These are phyloP conservation scores for Xanthia togata DNA, from an alignment of 2,888 invertebrate species.

Conservation along the genomic window DNA sequence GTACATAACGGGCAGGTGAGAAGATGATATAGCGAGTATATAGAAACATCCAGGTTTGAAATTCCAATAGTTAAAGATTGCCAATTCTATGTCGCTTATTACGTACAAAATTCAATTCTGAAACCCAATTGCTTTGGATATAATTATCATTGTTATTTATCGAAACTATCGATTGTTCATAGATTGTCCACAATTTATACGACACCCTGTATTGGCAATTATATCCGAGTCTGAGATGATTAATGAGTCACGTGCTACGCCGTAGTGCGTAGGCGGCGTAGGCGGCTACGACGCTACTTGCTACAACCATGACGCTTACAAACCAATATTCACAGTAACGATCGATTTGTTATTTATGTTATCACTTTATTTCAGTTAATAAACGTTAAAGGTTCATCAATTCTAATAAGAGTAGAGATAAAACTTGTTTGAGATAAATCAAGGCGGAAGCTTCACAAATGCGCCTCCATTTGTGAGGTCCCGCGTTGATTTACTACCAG, in stretches of 20 bases:
- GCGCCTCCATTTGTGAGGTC: background rate
- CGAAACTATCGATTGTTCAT: conserved; percentile 35
- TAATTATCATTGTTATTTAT: conserved; percentile 27
- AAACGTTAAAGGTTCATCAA: background rate
- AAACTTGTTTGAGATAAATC: background rate
- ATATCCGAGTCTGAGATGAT: conserved; percentile 43
- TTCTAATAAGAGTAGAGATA: background rate
- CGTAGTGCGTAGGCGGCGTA: conserved; percentile 43
- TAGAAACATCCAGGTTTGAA: background rate
- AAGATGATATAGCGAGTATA: background rate
- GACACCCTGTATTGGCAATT: conserved; percentile 42
- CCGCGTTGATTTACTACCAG: background rate
- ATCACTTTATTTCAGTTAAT: background rate
- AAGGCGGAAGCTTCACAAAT: background rate
- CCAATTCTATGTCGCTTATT: background rate
- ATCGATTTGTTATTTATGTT: conserved; percentile 7
- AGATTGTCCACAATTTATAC: conserved; percentile 48
- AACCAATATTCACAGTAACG: conserved; percentile 6
- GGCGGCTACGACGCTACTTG: conserved; percentile 16
- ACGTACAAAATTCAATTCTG: background rate
- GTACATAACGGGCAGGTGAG: background rate
- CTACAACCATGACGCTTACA: background rate
- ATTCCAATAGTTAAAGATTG: background rate
- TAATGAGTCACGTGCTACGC: conserved; percentile 48
- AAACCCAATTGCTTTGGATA: background rate